Percentiles rank a stretch among this genome's conserved stretches.
Evolutionary conservation across 1,140 invertebrate genomes (phyloP).

Genomic region (Euura lappo): DNA sequence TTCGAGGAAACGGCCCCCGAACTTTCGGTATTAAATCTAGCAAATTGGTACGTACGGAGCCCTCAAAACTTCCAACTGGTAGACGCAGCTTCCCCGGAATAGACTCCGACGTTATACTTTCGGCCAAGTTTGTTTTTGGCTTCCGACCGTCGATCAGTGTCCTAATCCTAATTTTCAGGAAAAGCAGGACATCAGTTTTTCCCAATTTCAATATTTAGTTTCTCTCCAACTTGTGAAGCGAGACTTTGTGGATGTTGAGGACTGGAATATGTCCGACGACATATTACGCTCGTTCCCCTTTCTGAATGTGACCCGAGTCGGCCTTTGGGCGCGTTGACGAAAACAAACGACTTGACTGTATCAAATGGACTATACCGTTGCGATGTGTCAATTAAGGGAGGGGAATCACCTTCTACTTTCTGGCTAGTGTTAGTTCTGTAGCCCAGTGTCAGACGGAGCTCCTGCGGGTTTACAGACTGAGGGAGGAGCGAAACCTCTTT

Average conservation of each 20-base stretch:
- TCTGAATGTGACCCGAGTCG: neutral
- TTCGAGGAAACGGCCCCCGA: neutral
- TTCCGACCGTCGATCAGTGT: no score
- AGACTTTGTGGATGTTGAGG: neutral
- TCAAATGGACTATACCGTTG: conserved; percentile 4
- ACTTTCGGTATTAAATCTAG: neutral
- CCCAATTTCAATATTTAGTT: no score
- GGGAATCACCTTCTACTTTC: neutral
- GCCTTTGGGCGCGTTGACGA: neutral
- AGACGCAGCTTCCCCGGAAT: neutral
- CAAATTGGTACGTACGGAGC: neutral
- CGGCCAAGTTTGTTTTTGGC: no score
- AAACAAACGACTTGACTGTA: conserved; percentile 5
- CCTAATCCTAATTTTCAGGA: no score
- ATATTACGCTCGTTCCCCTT: conserved; percentile 4
- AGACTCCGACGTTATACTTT: neutral
- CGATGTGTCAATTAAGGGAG: conserved; percentile 4
- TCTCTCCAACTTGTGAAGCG: no score
- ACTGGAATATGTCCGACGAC: neutral
- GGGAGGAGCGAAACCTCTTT: neutral
- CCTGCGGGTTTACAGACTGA: neutral
- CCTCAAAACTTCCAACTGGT: neutral
- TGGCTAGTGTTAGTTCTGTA: neutral
- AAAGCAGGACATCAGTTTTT: no score
- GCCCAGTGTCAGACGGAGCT: neutral